A percentile compares a stretch with the other conserved stretches of the same genome.
These are phyloP conservation scores for Hydrophis major DNA, from an alignment of 2,797 vertebrate species.

Conservation along the genomic window DNA sequence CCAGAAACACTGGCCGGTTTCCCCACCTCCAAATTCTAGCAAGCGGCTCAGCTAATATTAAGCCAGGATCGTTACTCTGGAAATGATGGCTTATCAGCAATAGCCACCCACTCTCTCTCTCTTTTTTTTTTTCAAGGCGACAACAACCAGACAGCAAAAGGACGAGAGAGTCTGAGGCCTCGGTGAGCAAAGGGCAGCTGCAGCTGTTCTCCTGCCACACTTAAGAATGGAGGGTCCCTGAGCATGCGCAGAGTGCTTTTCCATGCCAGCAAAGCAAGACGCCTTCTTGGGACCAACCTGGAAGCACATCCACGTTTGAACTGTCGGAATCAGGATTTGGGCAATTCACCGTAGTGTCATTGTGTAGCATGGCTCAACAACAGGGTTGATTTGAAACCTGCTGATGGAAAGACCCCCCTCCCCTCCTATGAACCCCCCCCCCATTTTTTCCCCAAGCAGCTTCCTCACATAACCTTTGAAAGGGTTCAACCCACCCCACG, in stretches of 20 bases:
- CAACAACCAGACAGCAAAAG: not conserved
- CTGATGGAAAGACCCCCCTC: not conserved
- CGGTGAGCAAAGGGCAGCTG: not conserved
- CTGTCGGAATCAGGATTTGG: not conserved
- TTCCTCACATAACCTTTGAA: not conserved
- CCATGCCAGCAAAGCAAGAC: not conserved
- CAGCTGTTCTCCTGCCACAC: not conserved
- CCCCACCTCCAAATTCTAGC: not conserved
- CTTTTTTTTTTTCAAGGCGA: not conserved
- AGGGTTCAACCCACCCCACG: not conserved
- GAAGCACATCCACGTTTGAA: not conserved
- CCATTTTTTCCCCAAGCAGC: not conserved
- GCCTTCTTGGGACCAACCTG: not conserved
- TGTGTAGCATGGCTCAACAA: not conserved
- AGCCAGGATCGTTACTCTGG: not conserved
- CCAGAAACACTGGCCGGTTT: not conserved
- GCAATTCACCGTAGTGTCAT: rapidly evolving
- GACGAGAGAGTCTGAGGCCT: not conserved
- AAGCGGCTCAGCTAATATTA: not conserved
- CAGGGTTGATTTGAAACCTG: not conserved
- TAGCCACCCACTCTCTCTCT: not conserved
- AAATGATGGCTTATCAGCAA: not conserved
- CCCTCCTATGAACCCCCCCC: not conserved
- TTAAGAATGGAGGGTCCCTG: not conserved
- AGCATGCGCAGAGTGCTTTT: not conserved